Evolutionary conservation across 30 jellyfish, hydroid and myxozoan species (phyloP).

Genomic region (Nemopilema nomurai): DNA sequence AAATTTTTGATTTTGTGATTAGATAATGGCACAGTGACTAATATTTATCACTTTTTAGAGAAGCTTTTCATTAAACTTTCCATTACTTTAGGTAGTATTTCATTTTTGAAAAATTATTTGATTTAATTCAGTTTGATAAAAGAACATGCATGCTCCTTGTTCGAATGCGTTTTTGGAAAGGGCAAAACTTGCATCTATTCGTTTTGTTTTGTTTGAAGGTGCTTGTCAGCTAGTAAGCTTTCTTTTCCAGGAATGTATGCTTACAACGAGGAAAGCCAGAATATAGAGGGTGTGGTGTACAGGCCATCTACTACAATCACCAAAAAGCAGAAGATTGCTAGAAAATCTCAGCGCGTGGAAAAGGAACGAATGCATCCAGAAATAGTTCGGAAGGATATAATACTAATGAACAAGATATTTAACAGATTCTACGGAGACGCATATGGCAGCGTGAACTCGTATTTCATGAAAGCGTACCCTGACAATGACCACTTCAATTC

Average conservation of each 20-base stretch:
- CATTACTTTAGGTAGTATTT: no score
- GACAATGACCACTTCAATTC: slow-evolving; percentile 43
- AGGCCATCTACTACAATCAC: background rate
- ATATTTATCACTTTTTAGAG: no score
- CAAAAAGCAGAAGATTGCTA: background rate
- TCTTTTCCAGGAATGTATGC: background rate
- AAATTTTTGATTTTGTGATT: no score
- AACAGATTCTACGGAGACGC: slow-evolving; percentile 44
- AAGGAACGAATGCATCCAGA: slow-evolving; percentile 4
- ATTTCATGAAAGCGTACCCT: slow-evolving; percentile 25
- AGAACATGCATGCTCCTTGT: no score
- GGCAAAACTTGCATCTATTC: no score
- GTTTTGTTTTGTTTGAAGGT: no score
- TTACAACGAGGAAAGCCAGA: background rate
- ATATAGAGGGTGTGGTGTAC: background rate
- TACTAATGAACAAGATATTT: slow-evolving; percentile 52
- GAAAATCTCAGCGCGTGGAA: background rate
- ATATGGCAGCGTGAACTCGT: background rate
- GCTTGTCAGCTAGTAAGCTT: background rate
- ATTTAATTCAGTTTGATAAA: no score
- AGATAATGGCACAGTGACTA: no score
- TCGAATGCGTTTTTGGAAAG: no score
- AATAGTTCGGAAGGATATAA: slow-evolving; percentile 40
- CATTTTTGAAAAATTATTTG: no score
- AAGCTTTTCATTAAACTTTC: no score